phyloP scores from a whole-genome alignment of 2,888 invertebrate species.

The Scelioninae gen. 1 region DNA sequence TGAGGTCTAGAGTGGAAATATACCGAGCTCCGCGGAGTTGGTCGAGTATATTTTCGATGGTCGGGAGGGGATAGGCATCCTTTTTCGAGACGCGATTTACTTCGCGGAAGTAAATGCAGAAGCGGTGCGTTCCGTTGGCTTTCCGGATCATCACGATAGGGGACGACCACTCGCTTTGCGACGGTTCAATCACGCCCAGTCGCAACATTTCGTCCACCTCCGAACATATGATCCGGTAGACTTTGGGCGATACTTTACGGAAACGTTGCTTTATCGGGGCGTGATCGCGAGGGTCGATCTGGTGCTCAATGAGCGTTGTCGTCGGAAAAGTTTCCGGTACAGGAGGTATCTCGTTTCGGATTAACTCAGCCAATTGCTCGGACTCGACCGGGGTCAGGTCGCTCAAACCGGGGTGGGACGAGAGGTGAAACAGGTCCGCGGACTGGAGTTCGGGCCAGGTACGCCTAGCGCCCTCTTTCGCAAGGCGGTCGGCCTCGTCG shows the following conservation, averaged over 20 bases:
- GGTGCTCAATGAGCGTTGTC: background rate
- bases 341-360: background rate
- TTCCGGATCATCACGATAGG: conserved; percentile 4
- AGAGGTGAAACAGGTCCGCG: background rate
- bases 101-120: background rate
- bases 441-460: background rate
- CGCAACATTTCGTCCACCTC: conserved; percentile 3
- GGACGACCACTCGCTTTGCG: conserved; percentile 30
- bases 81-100: background rate
- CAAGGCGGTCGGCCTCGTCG: conserved; percentile 2
- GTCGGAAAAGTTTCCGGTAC: background rate
- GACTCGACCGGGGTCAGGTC: background rate
- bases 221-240: background rate
- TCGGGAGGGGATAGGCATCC: background rate
- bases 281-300: background rate
- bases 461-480: background rate
- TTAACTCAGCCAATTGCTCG: background rate
- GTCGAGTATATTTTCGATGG: conserved; percentile 29
- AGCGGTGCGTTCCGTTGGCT: conserved; percentile 13
- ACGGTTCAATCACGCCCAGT: conserved; percentile 2
- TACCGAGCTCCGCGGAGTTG: conserved; percentile 51
- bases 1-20: conserved; percentile 70
- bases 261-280: conserved; percentile 3
- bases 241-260: background rate
- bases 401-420: background rate